Evolutionary conservation across 2,113 vertebrate genomes (phyloP).

Genomic region (Tetraodon nigroviridis): DNA sequence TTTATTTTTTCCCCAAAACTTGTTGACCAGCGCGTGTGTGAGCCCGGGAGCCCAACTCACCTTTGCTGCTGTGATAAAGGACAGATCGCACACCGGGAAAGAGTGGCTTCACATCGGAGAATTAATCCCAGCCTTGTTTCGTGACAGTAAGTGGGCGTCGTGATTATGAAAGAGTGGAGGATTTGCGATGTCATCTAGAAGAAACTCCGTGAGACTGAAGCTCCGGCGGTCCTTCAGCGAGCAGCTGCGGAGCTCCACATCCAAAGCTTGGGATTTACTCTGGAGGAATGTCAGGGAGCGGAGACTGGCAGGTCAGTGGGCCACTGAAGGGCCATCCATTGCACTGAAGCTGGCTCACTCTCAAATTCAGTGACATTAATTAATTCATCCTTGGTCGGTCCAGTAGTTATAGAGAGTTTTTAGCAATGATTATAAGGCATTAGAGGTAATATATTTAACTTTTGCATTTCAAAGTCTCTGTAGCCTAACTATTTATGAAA

Average conservation of each 20-base stretch:
- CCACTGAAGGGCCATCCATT: conserved; percentile 3
- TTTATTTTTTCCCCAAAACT: neutral
- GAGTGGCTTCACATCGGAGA: neutral
- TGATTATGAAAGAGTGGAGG: conserved; percentile 64
- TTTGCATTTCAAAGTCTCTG: too few species aligned
- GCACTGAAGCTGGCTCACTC: neutral
- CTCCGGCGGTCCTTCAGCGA: conserved; percentile 88
- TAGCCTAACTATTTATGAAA: too few species aligned
- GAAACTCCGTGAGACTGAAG: conserved; percentile 69
- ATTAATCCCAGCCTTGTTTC: conserved; percentile 18
- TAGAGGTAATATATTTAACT: too few species aligned
- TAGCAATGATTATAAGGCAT: too few species aligned
- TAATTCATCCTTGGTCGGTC: too few species aligned
- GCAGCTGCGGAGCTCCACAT: conserved; percentile 86
- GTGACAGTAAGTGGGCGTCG: conserved; percentile 23
- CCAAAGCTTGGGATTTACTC: conserved; percentile 89
- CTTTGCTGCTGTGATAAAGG: neutral
- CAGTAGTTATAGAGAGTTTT: too few species aligned
- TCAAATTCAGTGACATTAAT: neutral
- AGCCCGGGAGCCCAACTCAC: conserved; percentile 17
- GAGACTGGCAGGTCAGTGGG: conserved; percentile 89
- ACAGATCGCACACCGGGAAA: conserved; percentile 2
- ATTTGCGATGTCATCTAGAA: conserved; percentile 79
- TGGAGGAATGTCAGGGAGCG: conserved; percentile 87
- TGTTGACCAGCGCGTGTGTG: conserved; percentile 22